A percentile compares a stretch with the other conserved stretches of the same genome.
phyloP scores from a whole-genome alignment of 2,888 invertebrate species.

The Agrotis exclamationis region DNA sequence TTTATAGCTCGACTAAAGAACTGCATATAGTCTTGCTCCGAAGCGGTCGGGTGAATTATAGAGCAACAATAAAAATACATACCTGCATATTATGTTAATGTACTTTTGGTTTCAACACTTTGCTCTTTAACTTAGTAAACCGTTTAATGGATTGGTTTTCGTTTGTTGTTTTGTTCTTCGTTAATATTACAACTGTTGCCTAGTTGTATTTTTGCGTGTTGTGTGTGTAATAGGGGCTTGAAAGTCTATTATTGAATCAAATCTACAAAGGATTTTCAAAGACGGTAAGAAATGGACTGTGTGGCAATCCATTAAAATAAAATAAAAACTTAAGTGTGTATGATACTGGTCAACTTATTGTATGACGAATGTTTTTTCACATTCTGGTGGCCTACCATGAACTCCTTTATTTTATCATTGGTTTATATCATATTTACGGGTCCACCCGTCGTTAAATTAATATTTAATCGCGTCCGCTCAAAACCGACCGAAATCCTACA shows the following conservation, averaged over 20 bases:
- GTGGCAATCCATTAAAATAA: neutral
- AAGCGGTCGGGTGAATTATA: slow-evolving; percentile 48
- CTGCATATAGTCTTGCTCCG: slow-evolving; percentile 46
- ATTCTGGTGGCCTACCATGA: no score
- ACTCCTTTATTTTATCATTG: no score
- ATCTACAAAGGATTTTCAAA: neutral
- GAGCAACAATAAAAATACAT: slow-evolving; percentile 34
- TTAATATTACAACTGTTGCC: neutral
- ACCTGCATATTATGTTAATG: slow-evolving; percentile 24
- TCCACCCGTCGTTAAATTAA: no score
- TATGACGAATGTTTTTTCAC: no score
- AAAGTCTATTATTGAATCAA: slow-evolving; percentile 11
- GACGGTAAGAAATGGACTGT: neutral
- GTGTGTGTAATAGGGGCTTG: neutral
- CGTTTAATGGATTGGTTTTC: neutral
- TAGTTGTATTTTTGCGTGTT: no score
- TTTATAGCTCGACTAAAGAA: slow-evolving; percentile 73
- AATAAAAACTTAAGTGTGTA: neutral
- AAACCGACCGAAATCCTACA: no score
- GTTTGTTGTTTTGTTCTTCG: neutral
- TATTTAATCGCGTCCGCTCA: no score
- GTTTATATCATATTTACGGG: no score
- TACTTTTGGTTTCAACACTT: slow-evolving; percentile 6
- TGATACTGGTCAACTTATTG: neutral
- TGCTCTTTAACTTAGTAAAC: slow-evolving; percentile 10